Evolutionary conservation across 1,140 invertebrate genomes (phyloP), one percentile per base, ranked within the genome.

Genomic region (Drosophila nannoptera): DNA sequence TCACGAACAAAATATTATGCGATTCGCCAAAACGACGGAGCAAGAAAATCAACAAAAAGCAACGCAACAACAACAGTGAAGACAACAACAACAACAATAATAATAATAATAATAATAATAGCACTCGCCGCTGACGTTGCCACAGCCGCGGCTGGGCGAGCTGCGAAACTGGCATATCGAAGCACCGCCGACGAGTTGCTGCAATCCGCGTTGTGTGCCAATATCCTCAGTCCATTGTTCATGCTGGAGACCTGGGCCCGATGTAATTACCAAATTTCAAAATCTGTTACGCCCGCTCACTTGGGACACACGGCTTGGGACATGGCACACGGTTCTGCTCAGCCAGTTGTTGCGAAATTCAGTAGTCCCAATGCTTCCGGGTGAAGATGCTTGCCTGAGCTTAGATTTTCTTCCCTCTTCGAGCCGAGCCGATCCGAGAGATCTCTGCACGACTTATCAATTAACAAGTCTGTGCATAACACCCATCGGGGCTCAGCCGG

Each of bases 1-100:
- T 84, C 80, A 83, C 80, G 76, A 80, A 83, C 73, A 68, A 74
- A 73, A 58, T 60, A 55, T 67, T 53, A 45, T 71, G 67, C 52
- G 48, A 36, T 40, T 61, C 63, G 73, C 76, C 76, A 73, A 83
- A 83, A 22, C 22, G 22, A 22, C 22, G 22, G 1, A 22, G 22
- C 22, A 22, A 22, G 22, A 22, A 22, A 22, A 22, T 22, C 22
- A 22, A 22, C 22, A 22, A 22, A 22, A 22, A 22, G 22, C 22
- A 22, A 22, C 22, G 22, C 22, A 83, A 33, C 59, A 68, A 40
- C 53, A 7, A 43, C 14, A 63, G 22, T 46, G 55, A 42, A 33
- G 50, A 31, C 31, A 61, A 53, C 14, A 52, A 43, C 32, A 50
- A 46, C 31, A 55, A 33, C 53, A 49, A 60, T 43, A 64, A 29